A percentile compares a stretch with the other conserved stretches of the same genome.
phyloP scores from a whole-genome alignment of 2,113 vertebrate genomes.

The Arenaria interpres region DNA sequence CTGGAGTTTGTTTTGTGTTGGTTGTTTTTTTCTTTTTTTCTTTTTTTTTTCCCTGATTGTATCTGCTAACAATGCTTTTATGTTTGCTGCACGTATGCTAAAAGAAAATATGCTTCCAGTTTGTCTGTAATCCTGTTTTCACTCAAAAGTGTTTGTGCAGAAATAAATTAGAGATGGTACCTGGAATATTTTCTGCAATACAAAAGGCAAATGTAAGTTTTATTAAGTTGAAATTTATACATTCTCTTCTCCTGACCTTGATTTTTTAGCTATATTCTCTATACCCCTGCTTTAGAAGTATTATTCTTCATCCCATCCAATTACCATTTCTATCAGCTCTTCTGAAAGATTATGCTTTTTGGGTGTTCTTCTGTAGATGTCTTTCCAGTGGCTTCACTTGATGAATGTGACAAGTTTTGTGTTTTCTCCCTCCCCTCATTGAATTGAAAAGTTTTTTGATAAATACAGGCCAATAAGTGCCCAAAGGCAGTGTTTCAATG shows the following conservation, averaged over 20 bases:
- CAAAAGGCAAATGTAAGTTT: conserved; percentile 78
- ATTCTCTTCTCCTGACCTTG: conserved; percentile 79
- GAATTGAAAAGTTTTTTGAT: conserved; percentile 95
- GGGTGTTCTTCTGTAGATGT: conserved; percentile 95
- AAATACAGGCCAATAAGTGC: conserved; percentile 92
- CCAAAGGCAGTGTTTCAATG: conserved; percentile 95
- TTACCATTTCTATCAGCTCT: conserved; percentile 98
- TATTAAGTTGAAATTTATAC: conserved; percentile 71
- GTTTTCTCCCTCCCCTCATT: conserved; percentile 92
- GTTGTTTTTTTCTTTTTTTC: not conserved
- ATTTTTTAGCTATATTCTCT: conserved; percentile 76
- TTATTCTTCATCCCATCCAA: conserved; percentile 88
- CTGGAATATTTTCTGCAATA: conserved; percentile 68
- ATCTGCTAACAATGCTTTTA: conserved; percentile 50
- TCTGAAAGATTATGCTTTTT: conserved; percentile 98
- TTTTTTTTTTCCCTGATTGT: conserved; percentile 20
- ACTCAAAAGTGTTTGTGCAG: conserved; percentile 54
- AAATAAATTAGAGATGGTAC: conserved; percentile 67
- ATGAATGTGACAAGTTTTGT: conserved; percentile 99
- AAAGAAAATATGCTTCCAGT: conserved; percentile 49
- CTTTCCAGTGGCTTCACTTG: conserved; percentile 99
- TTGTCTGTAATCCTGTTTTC: conserved; percentile 59
- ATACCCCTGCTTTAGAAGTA: conserved; percentile 86
- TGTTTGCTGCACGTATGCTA: conserved; percentile 44
- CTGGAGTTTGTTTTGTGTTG: conserved; percentile 47